phyloP scores from a whole-genome alignment of 2,888 invertebrate species.

The Thera britannica region DNA sequence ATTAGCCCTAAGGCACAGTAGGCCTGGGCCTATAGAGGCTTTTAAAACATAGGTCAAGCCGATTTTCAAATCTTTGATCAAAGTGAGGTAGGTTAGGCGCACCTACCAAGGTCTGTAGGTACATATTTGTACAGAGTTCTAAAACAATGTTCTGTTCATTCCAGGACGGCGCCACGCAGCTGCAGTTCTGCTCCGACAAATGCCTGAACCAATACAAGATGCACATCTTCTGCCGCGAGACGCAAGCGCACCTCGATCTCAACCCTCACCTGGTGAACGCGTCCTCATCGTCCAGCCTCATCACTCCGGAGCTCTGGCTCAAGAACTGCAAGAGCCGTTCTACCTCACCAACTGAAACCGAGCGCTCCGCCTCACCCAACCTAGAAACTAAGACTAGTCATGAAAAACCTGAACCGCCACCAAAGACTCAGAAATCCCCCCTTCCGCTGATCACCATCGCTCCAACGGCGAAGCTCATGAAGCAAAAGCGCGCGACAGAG shows the following conservation, averaged over 20 bases:
- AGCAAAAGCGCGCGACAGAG: constrained; percentile 67
- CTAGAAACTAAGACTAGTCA: constrained; percentile 63
- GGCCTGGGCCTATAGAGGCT: no score
- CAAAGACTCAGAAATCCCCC: constrained; percentile 73
- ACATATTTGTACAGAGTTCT: not conserved
- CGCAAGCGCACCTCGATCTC: constrained; percentile 95
- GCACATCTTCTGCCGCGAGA: constrained; percentile 98
- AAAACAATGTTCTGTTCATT: constrained; percentile 42
- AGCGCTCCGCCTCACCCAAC: constrained; percentile 83
- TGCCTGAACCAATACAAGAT: constrained; percentile 98
- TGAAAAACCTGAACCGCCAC: constrained; percentile 60
- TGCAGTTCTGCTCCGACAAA: constrained; percentile 96
- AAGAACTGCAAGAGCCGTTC: constrained; percentile 90
- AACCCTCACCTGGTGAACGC: constrained; percentile 88
- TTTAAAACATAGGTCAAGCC: no score
- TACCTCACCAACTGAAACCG: constrained; percentile 82
- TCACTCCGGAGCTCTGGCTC: constrained; percentile 96
- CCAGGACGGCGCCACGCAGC: constrained; percentile 94
- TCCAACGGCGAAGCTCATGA: constrained; percentile 87
- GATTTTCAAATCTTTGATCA: no score
- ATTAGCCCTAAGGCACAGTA: no score
- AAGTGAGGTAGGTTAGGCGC: no score
- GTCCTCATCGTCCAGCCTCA: constrained; percentile 84
- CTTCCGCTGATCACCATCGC: constrained; percentile 87
- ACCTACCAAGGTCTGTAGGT: no score